A percentile compares a stretch with the other conserved stretches of the same genome.
These are phyloP conservation scores for Sebastes trivittatus DNA, from an alignment of 2,797 vertebrate species.

Conservation along the genomic window DNA sequence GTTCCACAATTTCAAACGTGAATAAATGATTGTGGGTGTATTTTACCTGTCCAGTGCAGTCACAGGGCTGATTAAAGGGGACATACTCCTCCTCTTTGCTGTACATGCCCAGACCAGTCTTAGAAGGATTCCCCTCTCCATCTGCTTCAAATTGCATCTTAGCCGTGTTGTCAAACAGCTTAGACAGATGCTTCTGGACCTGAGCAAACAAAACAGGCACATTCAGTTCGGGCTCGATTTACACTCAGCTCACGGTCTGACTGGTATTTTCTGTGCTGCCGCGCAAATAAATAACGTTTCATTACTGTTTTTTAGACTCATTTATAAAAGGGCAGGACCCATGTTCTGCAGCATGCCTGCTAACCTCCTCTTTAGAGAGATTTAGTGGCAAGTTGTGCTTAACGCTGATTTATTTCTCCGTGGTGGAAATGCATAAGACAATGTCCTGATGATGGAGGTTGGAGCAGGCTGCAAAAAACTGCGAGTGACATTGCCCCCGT, in stretches of 20 bases:
- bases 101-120: conserved; percentile 91
- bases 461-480: conserved; percentile 19
- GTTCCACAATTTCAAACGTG: background rate
- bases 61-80: conserved; percentile 87
- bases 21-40: background rate
- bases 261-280: conserved; percentile 10
- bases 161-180: conserved; percentile 95
- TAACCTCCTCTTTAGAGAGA: conserved; percentile 47
- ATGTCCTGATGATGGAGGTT: conserved; percentile 30
- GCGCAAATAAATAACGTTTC: conserved; percentile 37
- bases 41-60: conserved; percentile 92
- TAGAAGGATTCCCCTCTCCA: conserved; percentile 77
- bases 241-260: conserved; percentile 21
- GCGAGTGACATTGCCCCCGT: conserved; percentile 73
- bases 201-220: conserved; percentile 60
- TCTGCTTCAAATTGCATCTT: conserved; percentile 89
- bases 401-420: conserved; percentile 59
- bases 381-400: conserved; percentile 51
- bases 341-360: conserved; percentile 41
- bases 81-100: conserved; percentile 96
- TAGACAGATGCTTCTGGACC: conserved; percentile 95
- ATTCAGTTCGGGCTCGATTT: conserved; percentile 8
- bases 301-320: conserved; percentile 34
- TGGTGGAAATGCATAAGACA: conserved; percentile 38
- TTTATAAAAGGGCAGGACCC: conserved; percentile 36